These are phyloP conservation scores for Labrus mixtus DNA, from an alignment of 2,113 vertebrate species.

Conservation along the genomic window DNA sequence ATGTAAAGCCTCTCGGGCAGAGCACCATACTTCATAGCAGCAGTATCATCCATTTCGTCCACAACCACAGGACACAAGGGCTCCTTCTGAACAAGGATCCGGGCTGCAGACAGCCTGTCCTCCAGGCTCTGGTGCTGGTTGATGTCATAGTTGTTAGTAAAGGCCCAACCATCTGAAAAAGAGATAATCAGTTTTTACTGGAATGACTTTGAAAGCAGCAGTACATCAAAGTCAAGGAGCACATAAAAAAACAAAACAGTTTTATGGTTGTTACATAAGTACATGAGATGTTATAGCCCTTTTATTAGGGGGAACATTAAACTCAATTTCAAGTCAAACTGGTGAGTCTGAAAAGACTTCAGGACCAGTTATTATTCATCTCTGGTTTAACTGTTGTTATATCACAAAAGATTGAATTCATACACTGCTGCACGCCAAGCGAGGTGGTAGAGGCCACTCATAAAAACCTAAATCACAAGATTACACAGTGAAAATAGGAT, in stretches of 20 bases:
- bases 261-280: background rate
- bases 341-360: too few species aligned
- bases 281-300: background rate
- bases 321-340: background rate
- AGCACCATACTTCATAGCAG: conserved; percentile 87
- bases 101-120: conserved; percentile 88
- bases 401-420: background rate
- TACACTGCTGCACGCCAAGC: too few species aligned
- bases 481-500: too few species aligned
- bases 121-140: conserved; percentile 87
- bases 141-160: conserved; percentile 91
- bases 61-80: conserved; percentile 91
- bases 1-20: conserved; percentile 92
- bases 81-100: conserved; percentile 82
- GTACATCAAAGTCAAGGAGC: background rate
- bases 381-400: background rate
- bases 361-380: background rate
- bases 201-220: background rate
- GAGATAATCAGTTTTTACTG: background rate
- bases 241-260: accelerated
- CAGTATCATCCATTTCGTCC: conserved; percentile 88
- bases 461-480: too few species aligned
- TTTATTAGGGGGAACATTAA: background rate
- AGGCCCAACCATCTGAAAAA: conserved; percentile 91
- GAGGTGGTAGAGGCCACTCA: too few species aligned